Percentiles rank a stretch among this genome's conserved stretches.
Conservation (phyloP, 2,113 vertebrate species). For the Urocynchramus pylzowi region DNA sequence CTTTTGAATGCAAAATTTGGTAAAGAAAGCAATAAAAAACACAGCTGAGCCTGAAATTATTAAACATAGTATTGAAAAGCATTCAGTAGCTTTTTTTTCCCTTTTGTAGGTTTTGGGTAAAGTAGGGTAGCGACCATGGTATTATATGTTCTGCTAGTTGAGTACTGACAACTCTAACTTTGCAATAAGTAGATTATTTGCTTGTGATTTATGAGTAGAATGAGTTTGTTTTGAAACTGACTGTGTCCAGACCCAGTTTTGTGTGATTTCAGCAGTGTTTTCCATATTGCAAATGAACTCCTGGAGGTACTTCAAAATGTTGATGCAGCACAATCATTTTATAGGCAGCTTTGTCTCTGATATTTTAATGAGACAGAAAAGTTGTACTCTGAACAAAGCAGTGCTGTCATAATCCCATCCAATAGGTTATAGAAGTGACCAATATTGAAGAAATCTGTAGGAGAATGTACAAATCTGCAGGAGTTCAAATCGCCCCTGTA, state of each 20-base stretch:
- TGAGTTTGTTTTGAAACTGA: not conserved
- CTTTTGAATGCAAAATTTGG: not conserved
- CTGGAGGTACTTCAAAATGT: not conserved
- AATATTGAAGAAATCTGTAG: not conserved
- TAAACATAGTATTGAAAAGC: not conserved
- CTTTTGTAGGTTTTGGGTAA: not conserved
- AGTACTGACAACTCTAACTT: not conserved
- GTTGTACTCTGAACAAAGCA: not conserved
- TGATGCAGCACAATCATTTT: not conserved
- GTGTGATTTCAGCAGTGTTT: not conserved
- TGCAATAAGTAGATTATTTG: not conserved
- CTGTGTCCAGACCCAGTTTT: not conserved
- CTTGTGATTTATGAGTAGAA: not conserved
- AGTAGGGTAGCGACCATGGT: not conserved
- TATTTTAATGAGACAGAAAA: not conserved
- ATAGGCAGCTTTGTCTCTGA: not conserved
- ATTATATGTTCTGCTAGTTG: not conserved
- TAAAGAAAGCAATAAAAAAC: not conserved
- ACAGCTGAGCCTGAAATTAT: not conserved
- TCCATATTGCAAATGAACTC: not conserved
- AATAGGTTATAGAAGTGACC: not conserved
- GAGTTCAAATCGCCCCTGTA: not conserved
- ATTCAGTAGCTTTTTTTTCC: not conserved
- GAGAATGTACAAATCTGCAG: not conserved
- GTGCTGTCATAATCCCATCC: not conserved